phyloP scores from a whole-genome alignment of 2,797 vertebrate species.

The Cyprinodon diabolis region DNA sequence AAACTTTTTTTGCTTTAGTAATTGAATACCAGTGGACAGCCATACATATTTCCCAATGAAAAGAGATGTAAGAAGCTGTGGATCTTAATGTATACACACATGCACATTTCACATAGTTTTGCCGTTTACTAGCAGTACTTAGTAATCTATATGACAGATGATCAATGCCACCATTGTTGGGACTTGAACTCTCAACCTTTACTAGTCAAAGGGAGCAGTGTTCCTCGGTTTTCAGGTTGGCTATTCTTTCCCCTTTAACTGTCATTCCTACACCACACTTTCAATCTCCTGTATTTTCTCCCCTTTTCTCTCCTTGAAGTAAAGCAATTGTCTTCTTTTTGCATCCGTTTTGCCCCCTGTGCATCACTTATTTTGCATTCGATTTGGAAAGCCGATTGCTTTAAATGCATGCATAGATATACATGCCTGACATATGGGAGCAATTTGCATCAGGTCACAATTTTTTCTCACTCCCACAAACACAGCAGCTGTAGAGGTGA shows the following conservation, averaged over 20 bases:
- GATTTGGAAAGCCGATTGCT: background rate
- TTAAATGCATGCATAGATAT: background rate
- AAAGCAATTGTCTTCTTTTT: background rate
- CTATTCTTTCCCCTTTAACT: conserved; percentile 42
- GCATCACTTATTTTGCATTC: background rate
- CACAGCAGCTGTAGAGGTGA: too few species aligned
- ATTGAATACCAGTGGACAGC: conserved; percentile 29
- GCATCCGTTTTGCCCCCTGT: background rate
- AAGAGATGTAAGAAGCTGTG: conserved; percentile 27
- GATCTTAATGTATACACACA: conserved; percentile 18
- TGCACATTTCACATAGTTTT: conserved; percentile 19
- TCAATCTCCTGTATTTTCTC: conserved; percentile 21
- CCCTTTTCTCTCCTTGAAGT: conserved; percentile 1
- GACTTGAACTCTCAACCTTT: conserved; percentile 59
- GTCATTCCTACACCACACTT: conserved; percentile 43
- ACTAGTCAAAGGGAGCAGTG: conserved; percentile 64
- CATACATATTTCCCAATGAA: conserved; percentile 27
- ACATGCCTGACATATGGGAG: background rate
- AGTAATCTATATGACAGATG: conserved; percentile 66
- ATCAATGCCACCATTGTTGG: conserved; percentile 69
- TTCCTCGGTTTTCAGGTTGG: conserved; percentile 51
- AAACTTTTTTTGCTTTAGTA: conserved; percentile 17
- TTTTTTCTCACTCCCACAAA: too few species aligned
- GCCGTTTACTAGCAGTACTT: conserved; percentile 39
- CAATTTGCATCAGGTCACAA: too few species aligned